Base-by-base conservation (phyloP, 1,140 invertebrate genomes). In the Polyergus mexicanus region DNA sequence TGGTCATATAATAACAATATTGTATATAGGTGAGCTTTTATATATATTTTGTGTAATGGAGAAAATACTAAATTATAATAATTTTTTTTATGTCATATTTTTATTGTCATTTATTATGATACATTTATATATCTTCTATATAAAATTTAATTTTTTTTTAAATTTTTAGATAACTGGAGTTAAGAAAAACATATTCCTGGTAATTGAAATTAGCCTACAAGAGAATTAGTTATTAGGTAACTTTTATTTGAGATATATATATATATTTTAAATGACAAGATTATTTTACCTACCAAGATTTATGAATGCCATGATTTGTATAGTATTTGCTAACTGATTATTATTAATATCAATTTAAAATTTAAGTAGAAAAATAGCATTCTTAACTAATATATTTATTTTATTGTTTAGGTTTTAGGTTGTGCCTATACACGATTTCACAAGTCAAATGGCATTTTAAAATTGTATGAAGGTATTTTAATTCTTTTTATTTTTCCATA, bases 241-340 rank as follows among this genome's bases (percentile, higher is more conserved):
- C 22, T 22, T 41, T 66, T 22, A 41, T 41, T 65, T 22, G 22
- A 41, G 1, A 66, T 22, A n/a, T 63, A 63, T 13, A 41, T 32
- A 32, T 32, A 32, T 32, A 32, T 51, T 51, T 51, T 51, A 71
- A 28, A 28, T 28, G 25, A 28, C 1, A 1, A 28, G 25, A 0
- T 28, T 28, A 28, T 28, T 28, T 28, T 28, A 28, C 1, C 25
- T 1, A 28, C 25, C 63, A 80, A 81, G 35, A 71, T 71, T 6
- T 71, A 69, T 71, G 77, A 81, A 0, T 81, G 77, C 35, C 2
- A n/a, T 71, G 66, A 81, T 81, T 71, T 58, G 13, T 60, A 60
- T 7, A 8, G 65, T 81, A 81, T 71, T 81, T 81, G 65, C 77
- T 81, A 81, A 71, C 65, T 81, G 35, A 81, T 60, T 71, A 71